A percentile compares a stretch with the other conserved stretches of the same genome.
Conservation (phyloP, 2,113 vertebrate genomes). For the Alligator mississippiensis region DNA sequence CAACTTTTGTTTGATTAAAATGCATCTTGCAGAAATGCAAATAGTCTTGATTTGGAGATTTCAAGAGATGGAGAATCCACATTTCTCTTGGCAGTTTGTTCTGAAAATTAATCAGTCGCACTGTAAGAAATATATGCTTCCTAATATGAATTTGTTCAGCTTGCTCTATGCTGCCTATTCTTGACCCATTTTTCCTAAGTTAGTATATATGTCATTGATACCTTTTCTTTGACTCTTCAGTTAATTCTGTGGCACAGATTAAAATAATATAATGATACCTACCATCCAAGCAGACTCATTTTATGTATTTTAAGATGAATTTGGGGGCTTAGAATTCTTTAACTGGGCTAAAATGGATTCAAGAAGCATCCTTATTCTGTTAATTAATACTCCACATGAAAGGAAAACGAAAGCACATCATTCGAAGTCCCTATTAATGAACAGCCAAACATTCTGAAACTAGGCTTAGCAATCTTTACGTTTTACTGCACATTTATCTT, state of each 20-base stretch:
- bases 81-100: background rate
- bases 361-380: background rate
- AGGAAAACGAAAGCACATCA: background rate
- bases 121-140: background rate
- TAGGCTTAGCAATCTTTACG: background rate
- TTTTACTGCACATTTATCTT: background rate
- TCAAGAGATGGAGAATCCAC: background rate
- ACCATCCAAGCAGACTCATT: background rate
- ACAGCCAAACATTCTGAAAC: background rate
- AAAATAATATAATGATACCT: background rate
- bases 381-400: background rate
- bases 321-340: background rate
- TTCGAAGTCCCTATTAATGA: background rate
- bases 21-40: background rate
- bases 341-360: background rate
- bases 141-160: background rate
- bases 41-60: background rate
- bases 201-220: background rate
- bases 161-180: background rate
- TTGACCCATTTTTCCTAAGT: too few relatives aligned
- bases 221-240: background rate
- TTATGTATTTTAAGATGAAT: background rate
- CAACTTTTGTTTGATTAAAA: background rate
- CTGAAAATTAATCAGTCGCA: background rate
- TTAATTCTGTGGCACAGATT: background rate